Conservation (phyloP, 92 coral and sea anemone genomes). For the Montipora capitata region DNA sequence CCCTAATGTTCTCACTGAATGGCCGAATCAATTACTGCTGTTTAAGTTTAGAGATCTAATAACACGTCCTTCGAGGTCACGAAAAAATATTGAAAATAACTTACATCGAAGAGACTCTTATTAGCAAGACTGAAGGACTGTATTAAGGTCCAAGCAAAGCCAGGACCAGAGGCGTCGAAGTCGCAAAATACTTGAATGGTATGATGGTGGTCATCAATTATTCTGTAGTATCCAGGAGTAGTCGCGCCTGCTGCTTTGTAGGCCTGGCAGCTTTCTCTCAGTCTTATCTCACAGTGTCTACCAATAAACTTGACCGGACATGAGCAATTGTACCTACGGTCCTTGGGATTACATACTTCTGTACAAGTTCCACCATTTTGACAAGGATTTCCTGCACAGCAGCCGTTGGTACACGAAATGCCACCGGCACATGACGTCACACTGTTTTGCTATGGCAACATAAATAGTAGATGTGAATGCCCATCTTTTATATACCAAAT, state of each 20-base stretch:
- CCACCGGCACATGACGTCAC: background rate
- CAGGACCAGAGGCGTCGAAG: slow-evolving; percentile 12
- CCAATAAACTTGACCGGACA: slow-evolving; percentile 21
- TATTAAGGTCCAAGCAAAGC: slow-evolving; percentile 13
- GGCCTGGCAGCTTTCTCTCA: slow-evolving; percentile 24
- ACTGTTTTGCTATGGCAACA: background rate
- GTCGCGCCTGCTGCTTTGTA: slow-evolving; percentile 10
- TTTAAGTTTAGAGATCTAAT: no score
- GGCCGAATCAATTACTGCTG: no score
- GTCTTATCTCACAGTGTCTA: slow-evolving; percentile 23
- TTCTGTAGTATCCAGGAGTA: background rate
- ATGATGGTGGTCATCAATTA: background rate
- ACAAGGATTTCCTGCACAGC: slow-evolving; percentile 30
- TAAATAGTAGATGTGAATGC: background rate
- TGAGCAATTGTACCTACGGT: slow-evolving; percentile 17
- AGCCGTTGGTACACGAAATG: slow-evolving; percentile 18
- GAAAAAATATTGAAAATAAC: no score
- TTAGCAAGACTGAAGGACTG: slow-evolving; percentile 10
- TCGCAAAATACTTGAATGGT: slow-evolving; percentile 9
- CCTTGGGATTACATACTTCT: slow-evolving; percentile 18
- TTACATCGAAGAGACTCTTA: background rate
- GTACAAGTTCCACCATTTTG: slow-evolving; percentile 28
- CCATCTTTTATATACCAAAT: no score
- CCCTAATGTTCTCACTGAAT: no score
- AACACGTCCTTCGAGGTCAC: no score